phyloP scores from a whole-genome alignment of 1,140 invertebrate species.

The Drosophila parvula region DNA sequence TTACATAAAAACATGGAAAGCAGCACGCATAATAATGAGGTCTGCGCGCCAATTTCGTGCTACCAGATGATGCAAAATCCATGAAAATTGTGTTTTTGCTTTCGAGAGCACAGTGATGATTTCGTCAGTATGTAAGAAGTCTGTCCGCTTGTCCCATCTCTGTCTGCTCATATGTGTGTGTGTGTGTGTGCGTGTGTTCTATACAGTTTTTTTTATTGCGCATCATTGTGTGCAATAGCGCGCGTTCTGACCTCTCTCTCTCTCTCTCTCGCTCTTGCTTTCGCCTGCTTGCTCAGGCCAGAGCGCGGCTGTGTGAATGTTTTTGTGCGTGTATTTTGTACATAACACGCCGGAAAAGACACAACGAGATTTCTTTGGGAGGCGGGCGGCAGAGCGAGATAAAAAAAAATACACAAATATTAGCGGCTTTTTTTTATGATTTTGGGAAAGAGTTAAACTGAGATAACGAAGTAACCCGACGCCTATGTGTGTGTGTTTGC shows the following conservation, averaged over 20 bases:
- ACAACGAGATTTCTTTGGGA: slow-evolving; percentile 26
- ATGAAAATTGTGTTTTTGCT: slow-evolving; percentile 59
- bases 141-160: slow-evolving; percentile 39
- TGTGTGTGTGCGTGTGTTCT: slow-evolving; percentile 41
- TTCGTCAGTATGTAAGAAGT: slow-evolving; percentile 67
- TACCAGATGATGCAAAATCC: slow-evolving; percentile 23
- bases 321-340: slow-evolving; percentile 25
- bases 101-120: slow-evolving; percentile 31
- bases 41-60: slow-evolving; percentile 7
- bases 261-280: slow-evolving; percentile 22
- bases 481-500: not conserved
- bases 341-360: slow-evolving; percentile 62
- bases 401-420: slow-evolving; percentile 33
- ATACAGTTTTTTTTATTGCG: slow-evolving; percentile 74
- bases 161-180: slow-evolving; percentile 8
- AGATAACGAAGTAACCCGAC: slow-evolving; percentile 16
- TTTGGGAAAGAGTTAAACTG: slow-evolving; percentile 3
- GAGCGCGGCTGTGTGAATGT: slow-evolving; percentile 23
- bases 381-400: slow-evolving; percentile 33
- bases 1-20: slow-evolving; percentile 67
- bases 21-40: slow-evolving; percentile 7
- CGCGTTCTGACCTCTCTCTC: slow-evolving; percentile 51
- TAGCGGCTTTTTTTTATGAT: slow-evolving; percentile 11
- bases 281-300: slow-evolving; percentile 5
- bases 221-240: slow-evolving; percentile 75